Conservation (phyloP, 1,140 invertebrate species). For the Physella acuta region DNA sequence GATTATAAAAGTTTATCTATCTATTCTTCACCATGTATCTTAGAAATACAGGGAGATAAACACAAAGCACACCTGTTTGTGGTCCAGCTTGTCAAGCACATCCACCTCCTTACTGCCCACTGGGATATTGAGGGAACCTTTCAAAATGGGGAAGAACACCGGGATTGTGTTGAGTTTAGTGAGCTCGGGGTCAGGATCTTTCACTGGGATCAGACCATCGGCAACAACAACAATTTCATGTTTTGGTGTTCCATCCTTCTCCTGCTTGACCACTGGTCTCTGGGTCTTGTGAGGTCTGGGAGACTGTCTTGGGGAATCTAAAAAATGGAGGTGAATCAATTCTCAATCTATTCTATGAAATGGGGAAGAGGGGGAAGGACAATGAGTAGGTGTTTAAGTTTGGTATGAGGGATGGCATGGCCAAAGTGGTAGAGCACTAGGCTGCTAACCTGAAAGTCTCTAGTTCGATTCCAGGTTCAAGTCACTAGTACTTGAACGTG, state of each 20-base stretch:
- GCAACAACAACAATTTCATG: slow-evolving; percentile 81
- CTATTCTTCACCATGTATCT: neutral
- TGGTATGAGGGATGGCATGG: too few relatives aligned
- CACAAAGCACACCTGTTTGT: slow-evolving; percentile 54
- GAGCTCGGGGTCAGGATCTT: slow-evolving; percentile 80
- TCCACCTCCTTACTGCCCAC: slow-evolving; percentile 80
- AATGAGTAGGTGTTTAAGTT: too few relatives aligned
- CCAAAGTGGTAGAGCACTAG: too few relatives aligned
- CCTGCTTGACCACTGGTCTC: slow-evolving; percentile 63
- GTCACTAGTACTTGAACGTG: too few relatives aligned
- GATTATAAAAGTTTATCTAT: too few relatives aligned
- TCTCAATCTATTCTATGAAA: too few relatives aligned
- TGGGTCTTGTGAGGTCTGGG: slow-evolving; percentile 36
- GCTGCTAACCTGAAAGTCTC: too few relatives aligned
- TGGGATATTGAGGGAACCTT: slow-evolving; percentile 82
- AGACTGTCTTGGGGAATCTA: slow-evolving; percentile 50
- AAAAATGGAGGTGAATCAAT: too few relatives aligned
- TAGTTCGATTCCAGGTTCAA: too few relatives aligned
- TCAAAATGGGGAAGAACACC: slow-evolving; percentile 89
- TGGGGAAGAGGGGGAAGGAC: too few relatives aligned
- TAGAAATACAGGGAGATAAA: neutral
- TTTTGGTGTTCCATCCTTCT: slow-evolving; percentile 57
- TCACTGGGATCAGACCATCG: slow-evolving; percentile 66
- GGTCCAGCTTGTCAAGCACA: slow-evolving; percentile 78
- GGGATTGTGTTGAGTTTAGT: slow-evolving; percentile 77